A percentile compares a stretch with the other conserved stretches of the same genome.
These are phyloP conservation scores for Galagoides demidoff DNA, from an alignment of 2,797 vertebrate genomes.

Conservation along the genomic window DNA sequence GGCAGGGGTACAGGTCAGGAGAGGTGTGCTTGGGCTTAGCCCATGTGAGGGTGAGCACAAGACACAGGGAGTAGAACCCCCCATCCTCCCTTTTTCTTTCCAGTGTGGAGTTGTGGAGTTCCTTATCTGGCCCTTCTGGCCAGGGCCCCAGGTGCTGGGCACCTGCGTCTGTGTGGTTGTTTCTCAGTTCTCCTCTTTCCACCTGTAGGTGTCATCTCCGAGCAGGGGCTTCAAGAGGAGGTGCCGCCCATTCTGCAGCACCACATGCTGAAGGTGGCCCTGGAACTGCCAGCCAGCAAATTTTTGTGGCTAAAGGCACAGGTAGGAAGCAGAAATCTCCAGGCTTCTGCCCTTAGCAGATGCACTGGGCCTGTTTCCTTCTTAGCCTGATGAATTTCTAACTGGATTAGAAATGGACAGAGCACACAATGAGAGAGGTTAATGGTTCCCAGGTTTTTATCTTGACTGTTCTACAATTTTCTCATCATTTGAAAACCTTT, in stretches of 20 bases:
- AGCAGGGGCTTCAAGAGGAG: slow-evolving; percentile 90
- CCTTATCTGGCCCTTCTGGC: rapidly evolving
- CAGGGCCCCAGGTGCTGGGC: not conserved
- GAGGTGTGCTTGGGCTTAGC: rapidly evolving
- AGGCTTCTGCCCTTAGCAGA: rapidly evolving
- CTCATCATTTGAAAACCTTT: not conserved
- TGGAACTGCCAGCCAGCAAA: slow-evolving; percentile 96
- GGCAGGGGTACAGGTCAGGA: rapidly evolving
- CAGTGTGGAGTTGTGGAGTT: rapidly evolving
- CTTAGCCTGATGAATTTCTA: not conserved
- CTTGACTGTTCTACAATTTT: not conserved
- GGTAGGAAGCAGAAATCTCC: slow-evolving; percentile 83
- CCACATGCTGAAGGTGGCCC: slow-evolving; percentile 94
- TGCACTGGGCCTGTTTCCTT: not conserved
- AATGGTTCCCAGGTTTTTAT: not conserved
- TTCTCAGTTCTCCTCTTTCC: not conserved
- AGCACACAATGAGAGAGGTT: rapidly evolving
- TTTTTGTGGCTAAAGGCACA: slow-evolving; percentile 96
- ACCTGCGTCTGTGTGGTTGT: rapidly evolving
- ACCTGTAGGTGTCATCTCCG: slow-evolving; percentile 92
- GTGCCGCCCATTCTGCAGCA: slow-evolving; percentile 94
- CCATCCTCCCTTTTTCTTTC: rapidly evolving
- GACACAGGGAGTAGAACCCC: rapidly evolving
- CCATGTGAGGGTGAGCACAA: not conserved
- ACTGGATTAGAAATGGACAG: not conserved